A percentile compares a stretch with the other conserved stretches of the same genome.
Evolutionary conservation across 2,888 invertebrate species (phyloP).

Genomic region (Aphrophora alni): DNA sequence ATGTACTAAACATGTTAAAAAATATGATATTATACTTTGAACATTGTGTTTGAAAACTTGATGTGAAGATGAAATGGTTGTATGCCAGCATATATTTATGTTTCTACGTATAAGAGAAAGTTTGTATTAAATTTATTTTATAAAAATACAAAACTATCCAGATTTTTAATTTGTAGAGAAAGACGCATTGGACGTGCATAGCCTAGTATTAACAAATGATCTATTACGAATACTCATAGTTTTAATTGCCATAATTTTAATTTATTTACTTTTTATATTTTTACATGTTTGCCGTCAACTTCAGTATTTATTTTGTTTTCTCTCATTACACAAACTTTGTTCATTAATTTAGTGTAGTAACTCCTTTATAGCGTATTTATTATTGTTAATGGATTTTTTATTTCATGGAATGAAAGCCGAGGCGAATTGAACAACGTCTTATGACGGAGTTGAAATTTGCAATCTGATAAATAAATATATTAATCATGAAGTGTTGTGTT

Average conservation of each 20-base stretch:
- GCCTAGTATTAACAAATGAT: not conserved
- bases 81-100: not conserved
- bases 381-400: conserved; percentile 2
- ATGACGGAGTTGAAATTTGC: conserved; percentile 12
- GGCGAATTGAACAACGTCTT: not conserved
- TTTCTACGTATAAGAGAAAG: not conserved
- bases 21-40: no score
- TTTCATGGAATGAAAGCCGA: not conserved
- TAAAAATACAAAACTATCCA: not conserved
- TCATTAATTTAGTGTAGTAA: not conserved
- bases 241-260: not conserved
- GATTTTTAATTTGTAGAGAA: not conserved
- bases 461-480: conserved; percentile 35
- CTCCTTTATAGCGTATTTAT: not conserved
- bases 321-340: not conserved
- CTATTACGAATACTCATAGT: not conserved
- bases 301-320: not conserved
- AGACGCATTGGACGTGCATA: not conserved
- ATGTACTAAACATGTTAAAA: no score
- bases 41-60: no score
- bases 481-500: conserved; percentile 28
- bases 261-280: conserved; percentile 1
- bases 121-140: no score
- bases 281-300: not conserved
- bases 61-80: not conserved